phyloP scores from a whole-genome alignment of 2,797 vertebrate species.

The Oreochromis mossambicus region DNA sequence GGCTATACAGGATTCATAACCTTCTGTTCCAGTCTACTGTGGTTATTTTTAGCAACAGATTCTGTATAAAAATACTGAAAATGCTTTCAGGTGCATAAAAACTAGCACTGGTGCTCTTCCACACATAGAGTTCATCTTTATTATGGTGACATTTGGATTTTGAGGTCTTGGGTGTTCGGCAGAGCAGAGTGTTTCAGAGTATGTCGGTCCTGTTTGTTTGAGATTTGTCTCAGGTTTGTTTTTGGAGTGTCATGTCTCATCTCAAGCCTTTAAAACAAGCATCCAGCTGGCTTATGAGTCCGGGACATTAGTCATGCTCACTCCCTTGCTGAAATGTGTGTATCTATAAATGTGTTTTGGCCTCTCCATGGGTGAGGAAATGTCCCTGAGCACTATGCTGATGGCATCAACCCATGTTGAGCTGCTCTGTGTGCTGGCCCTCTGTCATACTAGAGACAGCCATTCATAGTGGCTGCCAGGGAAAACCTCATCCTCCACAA shows the following conservation, averaged over 20 bases:
- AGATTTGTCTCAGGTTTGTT: background rate
- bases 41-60: background rate
- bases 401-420: conserved; percentile 17
- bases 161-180: background rate
- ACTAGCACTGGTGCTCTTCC: background rate
- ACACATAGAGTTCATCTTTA: background rate
- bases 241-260: background rate
- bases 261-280: background rate
- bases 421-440: background rate
- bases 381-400: background rate
- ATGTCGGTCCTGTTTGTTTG: background rate
- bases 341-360: conserved; percentile 9
- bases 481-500: conserved; percentile 32
- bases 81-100: background rate
- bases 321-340: background rate
- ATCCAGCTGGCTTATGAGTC: background rate
- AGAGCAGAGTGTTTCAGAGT: background rate
- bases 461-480: conserved; percentile 30
- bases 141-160: background rate
- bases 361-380: conserved; percentile 13
- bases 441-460: conserved; percentile 14
- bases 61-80: background rate
- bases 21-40: background rate
- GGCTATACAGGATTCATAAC: background rate
- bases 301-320: conserved; percentile 7